These are phyloP conservation scores for Eupithecia dodoneata DNA, from an alignment of 2,888 invertebrate genomes.

Conservation along the genomic window DNA sequence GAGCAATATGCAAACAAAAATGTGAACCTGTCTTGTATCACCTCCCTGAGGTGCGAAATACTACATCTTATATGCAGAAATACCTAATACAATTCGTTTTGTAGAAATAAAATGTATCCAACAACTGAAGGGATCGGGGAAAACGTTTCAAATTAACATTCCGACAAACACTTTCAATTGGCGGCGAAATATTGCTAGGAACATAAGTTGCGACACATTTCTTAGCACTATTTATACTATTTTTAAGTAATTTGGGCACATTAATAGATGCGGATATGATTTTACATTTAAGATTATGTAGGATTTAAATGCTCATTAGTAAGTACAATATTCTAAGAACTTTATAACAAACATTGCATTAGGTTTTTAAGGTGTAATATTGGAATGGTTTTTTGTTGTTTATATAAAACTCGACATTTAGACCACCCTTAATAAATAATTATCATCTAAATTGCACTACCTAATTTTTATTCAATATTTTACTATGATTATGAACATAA, in stretches of 20 bases:
- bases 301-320: slow-evolving; percentile 15
- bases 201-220: background rate
- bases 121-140: background rate
- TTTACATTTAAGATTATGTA: background rate
- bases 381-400: slow-evolving; percentile 68
- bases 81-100: background rate
- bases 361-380: slow-evolving; percentile 32
- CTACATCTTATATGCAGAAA: background rate
- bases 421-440: slow-evolving; percentile 68
- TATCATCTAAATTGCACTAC: slow-evolving; percentile 73
- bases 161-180: slow-evolving; percentile 18
- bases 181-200: background rate
- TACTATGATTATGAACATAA: slow-evolving; percentile 22
- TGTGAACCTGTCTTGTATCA: slow-evolving; percentile 16
- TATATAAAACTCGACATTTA: slow-evolving; percentile 53
- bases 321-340: slow-evolving; percentile 11
- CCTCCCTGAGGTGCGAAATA: background rate
- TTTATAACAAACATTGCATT: slow-evolving; percentile 14
- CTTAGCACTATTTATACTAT: slow-evolving; percentile 14
- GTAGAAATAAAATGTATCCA: background rate
- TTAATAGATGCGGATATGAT: background rate
- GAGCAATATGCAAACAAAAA: slow-evolving; percentile 48
- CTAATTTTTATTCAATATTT: slow-evolving; percentile 59
- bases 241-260: slow-evolving; percentile 21
- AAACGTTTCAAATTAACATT: slow-evolving; percentile 25